phyloP scores from a whole-genome alignment of 2,113 vertebrate genomes.

The Spilogale gracilis region DNA sequence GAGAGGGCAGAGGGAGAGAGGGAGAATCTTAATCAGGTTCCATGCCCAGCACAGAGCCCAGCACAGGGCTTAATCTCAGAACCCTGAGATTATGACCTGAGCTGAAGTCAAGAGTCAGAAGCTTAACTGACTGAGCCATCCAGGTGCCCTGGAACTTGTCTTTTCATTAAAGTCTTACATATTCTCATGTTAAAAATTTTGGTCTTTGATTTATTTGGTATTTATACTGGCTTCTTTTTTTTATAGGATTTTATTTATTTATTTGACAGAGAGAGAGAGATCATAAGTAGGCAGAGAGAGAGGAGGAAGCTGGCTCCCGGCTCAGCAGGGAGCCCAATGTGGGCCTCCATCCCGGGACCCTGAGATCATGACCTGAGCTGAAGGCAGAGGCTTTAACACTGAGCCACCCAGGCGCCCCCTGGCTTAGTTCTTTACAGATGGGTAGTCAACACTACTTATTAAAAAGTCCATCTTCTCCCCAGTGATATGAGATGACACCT shows the following conservation, averaged over 20 bases:
- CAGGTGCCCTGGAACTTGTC: neutral
- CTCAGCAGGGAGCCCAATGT: too few species aligned
- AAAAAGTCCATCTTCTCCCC: neutral
- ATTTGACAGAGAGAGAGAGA: too few species aligned
- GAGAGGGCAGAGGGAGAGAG: neutral
- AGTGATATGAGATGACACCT: constrained; percentile 23
- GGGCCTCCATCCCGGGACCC: too few species aligned
- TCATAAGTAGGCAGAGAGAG: too few species aligned
- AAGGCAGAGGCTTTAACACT: too few species aligned
- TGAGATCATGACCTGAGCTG: too few species aligned
- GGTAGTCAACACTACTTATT: neutral
- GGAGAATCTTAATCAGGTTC: neutral
- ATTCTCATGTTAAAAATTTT: constrained; percentile 43
- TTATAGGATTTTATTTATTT: too few species aligned
- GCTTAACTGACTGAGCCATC: neutral
- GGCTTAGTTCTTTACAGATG: constrained; percentile 26
- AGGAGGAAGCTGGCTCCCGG: too few species aligned
- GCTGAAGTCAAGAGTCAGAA: neutral
- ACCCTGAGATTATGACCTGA: neutral
- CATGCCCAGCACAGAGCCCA: neutral
- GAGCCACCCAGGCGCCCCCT: too few species aligned
- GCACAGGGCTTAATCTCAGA: neutral
- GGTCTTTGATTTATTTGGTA: neutral
- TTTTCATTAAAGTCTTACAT: neutral
- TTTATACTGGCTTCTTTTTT: constrained; percentile 52